Base-by-base conservation (phyloP, 2,888 invertebrate genomes). In the Lagria hirta region DNA sequence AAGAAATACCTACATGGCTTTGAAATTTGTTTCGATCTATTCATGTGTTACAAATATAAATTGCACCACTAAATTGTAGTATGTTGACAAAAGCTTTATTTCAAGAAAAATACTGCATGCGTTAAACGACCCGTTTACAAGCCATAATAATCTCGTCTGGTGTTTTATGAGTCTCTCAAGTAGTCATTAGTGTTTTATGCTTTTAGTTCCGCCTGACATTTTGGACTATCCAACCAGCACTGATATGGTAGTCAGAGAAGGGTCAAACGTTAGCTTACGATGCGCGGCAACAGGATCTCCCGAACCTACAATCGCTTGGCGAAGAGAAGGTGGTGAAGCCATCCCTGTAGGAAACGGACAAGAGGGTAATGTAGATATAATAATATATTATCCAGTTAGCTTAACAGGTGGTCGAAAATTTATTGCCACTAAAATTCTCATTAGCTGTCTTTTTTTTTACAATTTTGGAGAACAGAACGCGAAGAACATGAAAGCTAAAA, bases 241-340 rank as follows among this genome's bases (percentile, higher is more conserved):
- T 2, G 90, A 89, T 70, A 86, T 88, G 80, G 85, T 86, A 20
- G 88, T 87, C 34, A 77, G 84, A 22, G 93, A 94, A 72, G 90
- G 90, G 13, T 84, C 84, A 36, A 86, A 90, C 52, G 85, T 91
- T 48, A 88, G 86, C 59, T 74, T 93, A 46, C 80, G 83, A 43
- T 93, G 93, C 67, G 86, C 87, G 23, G 92, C 91, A n/a, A 86
- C 83, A n/a, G 89, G 93, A 36, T 86, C 87, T 13, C 93, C 93
- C 1, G 76, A 80, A 51, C 93, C 93, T 5, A 84, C 81, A 61
- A 89, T 92, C 69, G 84, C 82, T 51, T 94, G 93, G 93, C 76
- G 86, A 52, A 76, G 90, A 51, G 90, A 91, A 68, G 85, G 84
- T 64, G 81, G 84, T 42, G 81, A 82, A 60, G 75, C 80, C 43